phyloP scores from a whole-genome alignment of 2,113 vertebrate genomes.

The Nothobranchius kuhntae region DNA sequence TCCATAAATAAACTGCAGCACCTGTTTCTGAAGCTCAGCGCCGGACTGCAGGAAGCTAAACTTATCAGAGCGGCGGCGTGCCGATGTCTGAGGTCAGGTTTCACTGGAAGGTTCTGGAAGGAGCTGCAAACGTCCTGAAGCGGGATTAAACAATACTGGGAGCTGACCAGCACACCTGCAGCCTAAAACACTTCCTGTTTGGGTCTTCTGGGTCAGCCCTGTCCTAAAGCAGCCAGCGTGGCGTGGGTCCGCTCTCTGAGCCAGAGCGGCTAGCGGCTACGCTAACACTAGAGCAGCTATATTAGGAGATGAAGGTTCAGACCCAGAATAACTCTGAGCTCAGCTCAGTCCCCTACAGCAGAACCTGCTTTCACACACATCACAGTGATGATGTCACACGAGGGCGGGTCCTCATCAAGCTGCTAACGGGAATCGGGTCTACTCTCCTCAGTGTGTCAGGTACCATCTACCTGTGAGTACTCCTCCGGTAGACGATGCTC shows the following conservation, averaged over 20 bases:
- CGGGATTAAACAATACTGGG: background rate
- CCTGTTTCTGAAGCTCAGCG: constrained; percentile 62
- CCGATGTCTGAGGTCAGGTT: constrained; percentile 12
- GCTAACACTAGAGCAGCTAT: constrained; percentile 46
- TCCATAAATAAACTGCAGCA: constrained; percentile 69
- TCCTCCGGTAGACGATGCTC: no score
- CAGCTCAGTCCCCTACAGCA: constrained; percentile 57
- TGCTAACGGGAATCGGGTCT: no score
- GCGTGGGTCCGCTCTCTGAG: no score
- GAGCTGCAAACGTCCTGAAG: constrained; percentile 14
- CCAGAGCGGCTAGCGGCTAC: background rate
- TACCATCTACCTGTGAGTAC: no score
- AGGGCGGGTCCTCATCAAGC: no score
- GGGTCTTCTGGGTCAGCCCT: no score
- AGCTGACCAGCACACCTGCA: background rate
- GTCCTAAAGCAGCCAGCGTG: no score
- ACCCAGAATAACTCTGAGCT: constrained; percentile 78
- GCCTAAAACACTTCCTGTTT: background rate
- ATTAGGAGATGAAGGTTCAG: constrained; percentile 72
- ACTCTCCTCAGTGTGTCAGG: no score
- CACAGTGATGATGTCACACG: no score
- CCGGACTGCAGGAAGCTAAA: constrained; percentile 49
- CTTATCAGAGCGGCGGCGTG: constrained; percentile 31
- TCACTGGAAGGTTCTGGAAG: constrained; percentile 7
- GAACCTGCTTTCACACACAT: no score